These are phyloP conservation scores for Drosophila tsacasi DNA, from an alignment of 1,140 invertebrate genomes.

Conservation along the genomic window DNA sequence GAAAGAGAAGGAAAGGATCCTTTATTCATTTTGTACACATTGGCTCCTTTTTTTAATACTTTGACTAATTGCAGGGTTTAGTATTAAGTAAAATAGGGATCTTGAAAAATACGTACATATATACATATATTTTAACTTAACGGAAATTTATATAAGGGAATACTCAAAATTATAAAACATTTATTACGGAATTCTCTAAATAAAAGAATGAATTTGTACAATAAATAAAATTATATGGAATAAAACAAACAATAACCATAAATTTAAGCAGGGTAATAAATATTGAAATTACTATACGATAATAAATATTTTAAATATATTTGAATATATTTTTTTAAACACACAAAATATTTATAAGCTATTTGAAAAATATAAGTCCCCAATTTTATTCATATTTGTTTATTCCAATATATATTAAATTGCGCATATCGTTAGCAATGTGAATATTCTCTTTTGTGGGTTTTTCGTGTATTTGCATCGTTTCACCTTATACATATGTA, in stretches of 20 bases:
- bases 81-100: neutral
- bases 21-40: constrained; percentile 3
- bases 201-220: neutral
- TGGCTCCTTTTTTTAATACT: neutral
- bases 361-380: neutral
- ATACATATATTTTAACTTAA: too few species aligned
- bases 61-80: neutral
- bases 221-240: neutral
- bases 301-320: neutral
- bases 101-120: neutral
- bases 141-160: neutral
- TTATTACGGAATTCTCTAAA: neutral
- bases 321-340: neutral
- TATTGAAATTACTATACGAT: neutral
- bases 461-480: neutral
- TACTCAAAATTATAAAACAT: neutral
- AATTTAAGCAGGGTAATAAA: neutral
- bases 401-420: constrained; percentile 61
- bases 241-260: fast-evolving
- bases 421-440: constrained; percentile 35
- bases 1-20: neutral
- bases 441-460: constrained; percentile 30
- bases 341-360: neutral
- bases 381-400: constrained; percentile 15
- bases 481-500: neutral